Evolutionary conservation across 2,888 invertebrate species (phyloP).

Genomic region (Cacoxenus indagator): DNA sequence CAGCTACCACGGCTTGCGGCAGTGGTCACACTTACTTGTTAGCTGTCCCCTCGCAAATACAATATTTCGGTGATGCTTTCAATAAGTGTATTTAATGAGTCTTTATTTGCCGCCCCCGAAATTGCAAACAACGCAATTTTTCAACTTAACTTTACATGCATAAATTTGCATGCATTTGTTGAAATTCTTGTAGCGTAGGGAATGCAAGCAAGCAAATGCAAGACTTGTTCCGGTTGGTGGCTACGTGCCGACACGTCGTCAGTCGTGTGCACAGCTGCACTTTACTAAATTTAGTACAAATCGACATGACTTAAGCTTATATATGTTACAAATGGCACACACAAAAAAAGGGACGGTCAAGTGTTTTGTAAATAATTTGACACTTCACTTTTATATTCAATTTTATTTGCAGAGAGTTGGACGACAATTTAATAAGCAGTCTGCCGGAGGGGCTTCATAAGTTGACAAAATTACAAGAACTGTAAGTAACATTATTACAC

Average conservation of each 20-base stretch:
- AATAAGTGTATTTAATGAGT: neutral
- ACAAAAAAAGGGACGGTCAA: too few relatives aligned
- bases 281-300: neutral
- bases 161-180: slow-evolving; percentile 45
- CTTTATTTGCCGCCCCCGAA: slow-evolving; percentile 8
- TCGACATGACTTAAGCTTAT: neutral
- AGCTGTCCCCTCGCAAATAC: too few relatives aligned
- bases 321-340: neutral
- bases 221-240: slow-evolving; percentile 3
- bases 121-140: slow-evolving; percentile 49
- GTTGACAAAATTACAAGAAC: slow-evolving; percentile 82
- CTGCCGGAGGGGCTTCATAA: slow-evolving; percentile 83
- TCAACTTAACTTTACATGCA: slow-evolving; percentile 43
- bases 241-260: slow-evolving; percentile 15
- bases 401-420: slow-evolving; percentile 77
- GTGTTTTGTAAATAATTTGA: neutral
- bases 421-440: slow-evolving; percentile 81
- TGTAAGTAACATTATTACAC: slow-evolving; percentile 88
- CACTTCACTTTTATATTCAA: neutral
- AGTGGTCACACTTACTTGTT: neutral
- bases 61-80: neutral
- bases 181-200: neutral
- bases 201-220: neutral
- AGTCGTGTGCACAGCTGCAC: neutral
- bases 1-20: neutral